A percentile compares a stretch with the other conserved stretches of the same genome.
These are phyloP conservation scores for Phylloscopus whistleri DNA, from an alignment of 2,113 vertebrate genomes.

Conservation along the genomic window DNA sequence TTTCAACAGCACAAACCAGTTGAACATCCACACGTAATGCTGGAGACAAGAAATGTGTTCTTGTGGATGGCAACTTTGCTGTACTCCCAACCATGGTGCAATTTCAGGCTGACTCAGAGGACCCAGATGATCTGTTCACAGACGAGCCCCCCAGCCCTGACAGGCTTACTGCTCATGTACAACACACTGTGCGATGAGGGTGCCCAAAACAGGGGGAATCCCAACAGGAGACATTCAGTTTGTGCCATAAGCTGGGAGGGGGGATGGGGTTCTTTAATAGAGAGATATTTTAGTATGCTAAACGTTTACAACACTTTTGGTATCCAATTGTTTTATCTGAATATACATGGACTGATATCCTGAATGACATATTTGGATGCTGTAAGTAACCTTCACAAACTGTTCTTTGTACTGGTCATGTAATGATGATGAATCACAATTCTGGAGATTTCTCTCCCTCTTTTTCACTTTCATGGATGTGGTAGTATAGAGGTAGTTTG, in stretches of 20 bases:
- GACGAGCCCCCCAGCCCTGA: not conserved
- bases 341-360: not conserved
- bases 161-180: rapidly evolving
- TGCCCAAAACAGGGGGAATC: not conserved
- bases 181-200: rapidly evolving
- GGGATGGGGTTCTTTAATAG: not conserved
- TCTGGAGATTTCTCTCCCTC: not conserved
- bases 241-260: not conserved
- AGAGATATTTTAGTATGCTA: not conserved
- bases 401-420: not conserved
- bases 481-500: not conserved
- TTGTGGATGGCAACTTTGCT: not conserved
- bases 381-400: not conserved
- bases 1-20: not conserved
- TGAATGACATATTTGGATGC: not conserved
- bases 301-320: not conserved
- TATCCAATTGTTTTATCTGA: not conserved
- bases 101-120: not conserved
- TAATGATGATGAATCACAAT: not conserved
- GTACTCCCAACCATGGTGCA: not conserved
- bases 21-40: not conserved
- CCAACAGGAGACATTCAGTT: not conserved
- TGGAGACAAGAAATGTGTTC: not conserved
- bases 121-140: rapidly evolving
- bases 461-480: not conserved